Evolutionary conservation across 2,797 vertebrate genomes (phyloP).

Genomic region (Melanotaenia trifasciata): DNA sequence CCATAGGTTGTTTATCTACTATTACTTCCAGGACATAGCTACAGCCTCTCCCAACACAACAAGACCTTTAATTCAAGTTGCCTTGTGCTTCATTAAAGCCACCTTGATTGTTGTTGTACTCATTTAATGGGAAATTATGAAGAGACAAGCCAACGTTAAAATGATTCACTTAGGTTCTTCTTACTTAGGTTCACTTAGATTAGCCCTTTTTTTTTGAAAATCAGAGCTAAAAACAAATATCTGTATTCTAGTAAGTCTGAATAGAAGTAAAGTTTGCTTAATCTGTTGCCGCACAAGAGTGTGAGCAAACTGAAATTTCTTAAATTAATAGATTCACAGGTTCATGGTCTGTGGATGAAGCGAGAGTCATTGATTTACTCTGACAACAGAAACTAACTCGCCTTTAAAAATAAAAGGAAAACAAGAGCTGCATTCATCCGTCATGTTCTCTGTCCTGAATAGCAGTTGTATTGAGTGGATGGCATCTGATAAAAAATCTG

Average conservation of each 20-base stretch:
- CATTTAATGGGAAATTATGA: no score
- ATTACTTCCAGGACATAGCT: not conserved
- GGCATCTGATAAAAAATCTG: conserved; percentile 22
- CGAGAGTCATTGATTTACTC: conserved; percentile 15
- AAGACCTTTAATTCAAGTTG: no score
- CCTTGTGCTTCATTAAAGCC: no score
- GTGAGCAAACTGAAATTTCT: conserved; percentile 32
- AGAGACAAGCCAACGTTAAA: no score
- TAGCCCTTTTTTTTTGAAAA: conserved; percentile 15
- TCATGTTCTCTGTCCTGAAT: conserved; percentile 24
- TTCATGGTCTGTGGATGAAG: conserved; percentile 13
- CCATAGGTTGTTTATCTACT: not conserved
- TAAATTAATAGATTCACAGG: conserved; percentile 17
- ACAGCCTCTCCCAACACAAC: no score
- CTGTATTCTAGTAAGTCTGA: not conserved
- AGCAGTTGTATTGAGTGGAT: conserved; percentile 21
- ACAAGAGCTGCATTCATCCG: conserved; percentile 20
- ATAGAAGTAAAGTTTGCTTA: not conserved
- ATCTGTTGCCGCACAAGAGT: conserved; percentile 1
- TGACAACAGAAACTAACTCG: conserved; percentile 16
- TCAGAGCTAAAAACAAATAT: not conserved
- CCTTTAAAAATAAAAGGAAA: conserved; percentile 21
- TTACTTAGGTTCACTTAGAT: conserved; percentile 52
- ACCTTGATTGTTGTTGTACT: no score
- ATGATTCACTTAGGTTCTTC: no score